Conservation (phyloP, 1,140 invertebrate genomes). For the Nixonia krombeini region DNA sequence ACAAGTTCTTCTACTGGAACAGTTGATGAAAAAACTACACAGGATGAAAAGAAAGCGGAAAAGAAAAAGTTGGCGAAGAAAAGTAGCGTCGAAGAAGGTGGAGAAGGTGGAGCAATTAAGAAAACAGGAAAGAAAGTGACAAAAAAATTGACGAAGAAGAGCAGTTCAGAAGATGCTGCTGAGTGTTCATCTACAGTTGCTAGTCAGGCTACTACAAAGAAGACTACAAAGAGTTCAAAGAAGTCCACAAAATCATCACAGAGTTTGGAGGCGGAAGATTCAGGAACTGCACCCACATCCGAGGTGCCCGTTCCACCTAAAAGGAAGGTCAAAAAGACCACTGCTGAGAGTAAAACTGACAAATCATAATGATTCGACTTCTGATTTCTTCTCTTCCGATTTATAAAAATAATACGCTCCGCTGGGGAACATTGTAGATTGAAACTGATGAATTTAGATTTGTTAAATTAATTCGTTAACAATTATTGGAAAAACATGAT, state of each 20-base stretch:
- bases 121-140: constrained; percentile 57
- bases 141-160: constrained; percentile 50
- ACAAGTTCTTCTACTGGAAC: too few relatives aligned
- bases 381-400: too few relatives aligned
- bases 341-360: constrained; percentile 41
- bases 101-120: constrained; percentile 48
- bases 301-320: constrained; percentile 68
- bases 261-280: constrained; percentile 51
- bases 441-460: too few relatives aligned
- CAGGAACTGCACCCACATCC: constrained; percentile 49
- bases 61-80: constrained; percentile 31
- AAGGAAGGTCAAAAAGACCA: constrained; percentile 61
- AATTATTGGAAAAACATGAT: too few relatives aligned
- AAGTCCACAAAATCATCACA: constrained; percentile 52
- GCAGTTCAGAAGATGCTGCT: constrained; percentile 40
- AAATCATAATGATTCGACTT: too few relatives aligned
- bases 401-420: too few relatives aligned
- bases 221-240: constrained; percentile 47
- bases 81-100: constrained; percentile 23
- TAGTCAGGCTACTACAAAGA: constrained; percentile 45
- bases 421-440: too few relatives aligned
- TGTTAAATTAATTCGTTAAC: too few relatives aligned
- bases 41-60: constrained; percentile 20
- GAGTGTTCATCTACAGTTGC: too few relatives aligned
- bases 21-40: constrained; percentile 1